phyloP scores from a whole-genome alignment of 2,113 vertebrate genomes.

The Eulemur rufifrons region DNA sequence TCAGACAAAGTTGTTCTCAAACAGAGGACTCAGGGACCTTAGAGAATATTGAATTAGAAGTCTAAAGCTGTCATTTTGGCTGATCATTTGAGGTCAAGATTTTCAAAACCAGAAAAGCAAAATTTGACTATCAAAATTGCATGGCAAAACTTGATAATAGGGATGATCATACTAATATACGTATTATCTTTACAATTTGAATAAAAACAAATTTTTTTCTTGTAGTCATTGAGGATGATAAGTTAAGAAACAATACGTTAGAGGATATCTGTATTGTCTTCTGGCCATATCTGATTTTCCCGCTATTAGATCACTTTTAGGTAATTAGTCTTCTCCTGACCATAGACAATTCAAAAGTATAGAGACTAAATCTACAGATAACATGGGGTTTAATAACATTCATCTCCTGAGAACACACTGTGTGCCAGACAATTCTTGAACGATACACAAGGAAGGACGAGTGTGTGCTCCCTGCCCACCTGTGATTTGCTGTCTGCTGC shows the following conservation, averaged over 20 bases:
- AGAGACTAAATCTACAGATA: not conserved
- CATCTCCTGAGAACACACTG: not conserved
- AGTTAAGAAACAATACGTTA: not conserved
- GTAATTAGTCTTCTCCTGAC: not conserved
- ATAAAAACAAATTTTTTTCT: not conserved
- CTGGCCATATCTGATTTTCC: not conserved
- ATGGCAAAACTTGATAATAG: not conserved
- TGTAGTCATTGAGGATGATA: not conserved
- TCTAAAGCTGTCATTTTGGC: not conserved
- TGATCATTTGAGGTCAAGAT: not conserved
- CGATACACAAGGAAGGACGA: not conserved
- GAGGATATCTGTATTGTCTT: not conserved
- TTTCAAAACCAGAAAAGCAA: not conserved
- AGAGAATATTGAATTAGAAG: not conserved
- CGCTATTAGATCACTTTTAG: too few species aligned
- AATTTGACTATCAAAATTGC: not conserved
- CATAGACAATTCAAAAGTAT: not conserved
- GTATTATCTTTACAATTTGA: not conserved
- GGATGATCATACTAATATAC: not conserved
- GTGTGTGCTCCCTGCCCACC: not conserved
- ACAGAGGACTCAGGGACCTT: not conserved
- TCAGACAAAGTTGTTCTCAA: not conserved
- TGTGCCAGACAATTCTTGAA: not conserved
- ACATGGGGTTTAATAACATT: not conserved
- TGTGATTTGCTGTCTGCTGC: not conserved